A percentile compares a stretch with the other conserved stretches of the same genome.
Evolutionary conservation across 2,888 invertebrate genomes (phyloP).

Genomic region (Sicus ferrugineus): DNA sequence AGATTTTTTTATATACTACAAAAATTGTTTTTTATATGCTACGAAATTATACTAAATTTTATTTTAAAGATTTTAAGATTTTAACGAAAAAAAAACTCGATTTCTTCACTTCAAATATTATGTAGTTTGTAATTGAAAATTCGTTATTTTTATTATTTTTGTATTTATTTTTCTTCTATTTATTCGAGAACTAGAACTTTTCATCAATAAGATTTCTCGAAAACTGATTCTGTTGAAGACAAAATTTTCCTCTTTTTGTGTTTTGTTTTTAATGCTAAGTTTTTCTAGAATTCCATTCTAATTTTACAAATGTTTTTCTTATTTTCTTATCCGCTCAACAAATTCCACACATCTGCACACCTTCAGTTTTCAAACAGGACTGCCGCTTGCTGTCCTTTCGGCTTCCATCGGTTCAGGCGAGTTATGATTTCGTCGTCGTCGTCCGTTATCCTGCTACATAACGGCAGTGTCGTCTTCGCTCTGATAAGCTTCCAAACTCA

Average conservation of each 20-base stretch:
- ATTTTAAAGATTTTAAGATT: neutral
- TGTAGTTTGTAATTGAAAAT: neutral
- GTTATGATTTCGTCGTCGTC: neutral
- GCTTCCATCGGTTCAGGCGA: constrained; percentile 28
- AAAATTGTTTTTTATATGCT: no score
- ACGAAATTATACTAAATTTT: neutral
- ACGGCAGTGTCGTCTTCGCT: constrained; percentile 48
- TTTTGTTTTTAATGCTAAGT: neutral
- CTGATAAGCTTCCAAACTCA: neutral
- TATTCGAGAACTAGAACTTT: no score
- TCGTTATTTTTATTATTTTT: neutral
- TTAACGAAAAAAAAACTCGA: no score
- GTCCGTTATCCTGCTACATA: constrained; percentile 34
- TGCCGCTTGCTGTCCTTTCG: constrained; percentile 38
- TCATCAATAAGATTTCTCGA: no score
- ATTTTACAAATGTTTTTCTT: neutral
- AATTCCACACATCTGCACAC: constrained; percentile 32
- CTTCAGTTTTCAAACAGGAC: constrained; percentile 38
- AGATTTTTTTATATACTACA: no score
- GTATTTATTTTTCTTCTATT: neutral
- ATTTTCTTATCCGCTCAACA: neutral
- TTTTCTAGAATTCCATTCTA: no score
- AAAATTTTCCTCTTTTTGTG: no score
- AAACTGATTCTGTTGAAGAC: no score
- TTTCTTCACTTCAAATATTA: no score